Evolutionary conservation across 2,113 vertebrate genomes (phyloP).

Genomic region (Cephalopholis sonnerati): DNA sequence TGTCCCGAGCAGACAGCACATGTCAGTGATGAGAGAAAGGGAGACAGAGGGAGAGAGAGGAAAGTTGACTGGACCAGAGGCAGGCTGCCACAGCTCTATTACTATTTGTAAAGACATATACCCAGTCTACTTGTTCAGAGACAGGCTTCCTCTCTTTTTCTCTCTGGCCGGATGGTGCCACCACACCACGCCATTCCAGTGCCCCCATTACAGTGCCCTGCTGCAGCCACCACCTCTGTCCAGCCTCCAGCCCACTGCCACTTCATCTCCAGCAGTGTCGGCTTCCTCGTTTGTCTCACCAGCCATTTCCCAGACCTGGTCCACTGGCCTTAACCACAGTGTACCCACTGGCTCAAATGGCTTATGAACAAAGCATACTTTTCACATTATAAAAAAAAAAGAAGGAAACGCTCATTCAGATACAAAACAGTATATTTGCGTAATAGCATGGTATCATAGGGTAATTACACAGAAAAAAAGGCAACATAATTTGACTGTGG

Average conservation of each 20-base stretch:
- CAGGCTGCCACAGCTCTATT: slow-evolving; percentile 62
- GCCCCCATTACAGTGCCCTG: slow-evolving; percentile 19
- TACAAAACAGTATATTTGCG: slow-evolving; percentile 40
- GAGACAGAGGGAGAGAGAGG: slow-evolving; percentile 48
- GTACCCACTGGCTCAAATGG: slow-evolving; percentile 42
- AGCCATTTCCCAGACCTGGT: slow-evolving; percentile 49
- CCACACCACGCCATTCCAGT: slow-evolving; percentile 47
- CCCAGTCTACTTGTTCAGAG: slow-evolving; percentile 45
- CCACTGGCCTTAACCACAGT: slow-evolving; percentile 48
- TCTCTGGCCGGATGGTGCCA: slow-evolving; percentile 51
- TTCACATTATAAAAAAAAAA: slow-evolving; percentile 44
- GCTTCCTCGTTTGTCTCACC: slow-evolving; percentile 57
- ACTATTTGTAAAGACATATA: slow-evolving; percentile 70
- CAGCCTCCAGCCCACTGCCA: slow-evolving; percentile 51
- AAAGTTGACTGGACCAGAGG: slow-evolving; percentile 45
- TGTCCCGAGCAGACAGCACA: slow-evolving; percentile 80
- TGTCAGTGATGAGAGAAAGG: slow-evolving; percentile 72
- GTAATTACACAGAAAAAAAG: slow-evolving; percentile 41
- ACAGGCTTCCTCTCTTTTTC: slow-evolving; percentile 16
- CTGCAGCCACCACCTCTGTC: slow-evolving; percentile 42
- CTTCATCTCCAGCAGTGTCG: slow-evolving; percentile 57
- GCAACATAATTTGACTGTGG: slow-evolving; percentile 35
- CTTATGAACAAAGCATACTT: slow-evolving; percentile 49
- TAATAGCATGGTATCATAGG: slow-evolving; percentile 41
- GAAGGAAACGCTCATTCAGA: slow-evolving; percentile 45